Evolutionary conservation across 2,113 vertebrate genomes (phyloP).

Genomic region (Pachypanchax playfairii): DNA sequence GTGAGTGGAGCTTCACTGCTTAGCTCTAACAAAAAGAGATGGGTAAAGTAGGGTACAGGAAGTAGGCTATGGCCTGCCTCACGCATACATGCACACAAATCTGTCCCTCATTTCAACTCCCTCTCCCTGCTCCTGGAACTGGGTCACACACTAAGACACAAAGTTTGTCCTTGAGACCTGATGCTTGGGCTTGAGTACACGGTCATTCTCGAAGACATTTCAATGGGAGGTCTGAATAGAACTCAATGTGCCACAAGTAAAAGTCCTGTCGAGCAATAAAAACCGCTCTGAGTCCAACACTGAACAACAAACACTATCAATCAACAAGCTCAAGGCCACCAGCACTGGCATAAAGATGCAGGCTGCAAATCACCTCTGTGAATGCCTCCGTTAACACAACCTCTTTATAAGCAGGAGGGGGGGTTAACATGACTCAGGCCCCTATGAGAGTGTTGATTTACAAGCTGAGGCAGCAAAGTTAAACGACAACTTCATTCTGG

Average conservation of each 20-base stretch:
- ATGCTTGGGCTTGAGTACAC: conserved; percentile 45
- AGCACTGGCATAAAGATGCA: conserved; percentile 37
- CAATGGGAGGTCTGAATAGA: conserved; percentile 22
- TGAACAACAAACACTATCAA: conserved; percentile 51
- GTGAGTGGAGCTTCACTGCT: conserved; percentile 32
- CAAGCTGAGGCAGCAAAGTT: conserved; percentile 19
- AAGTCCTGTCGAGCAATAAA: conserved; percentile 13
- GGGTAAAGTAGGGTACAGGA: conserved; percentile 77
- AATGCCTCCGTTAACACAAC: conserved; percentile 53
- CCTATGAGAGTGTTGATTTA: conserved; percentile 47
- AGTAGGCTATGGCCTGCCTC: conserved; percentile 75
- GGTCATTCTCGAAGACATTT: conserved; percentile 36
- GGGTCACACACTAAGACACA: conserved; percentile 63
- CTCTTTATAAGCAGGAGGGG: conserved; percentile 28
- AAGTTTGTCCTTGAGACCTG: conserved; percentile 59
- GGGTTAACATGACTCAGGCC: conserved; percentile 56
- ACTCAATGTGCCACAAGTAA: conserved; percentile 24
- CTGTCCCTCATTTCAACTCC: conserved; percentile 27
- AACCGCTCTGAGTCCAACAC: conserved; percentile 21
- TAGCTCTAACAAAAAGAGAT: conserved; percentile 34
- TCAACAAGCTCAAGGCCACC: conserved; percentile 53
- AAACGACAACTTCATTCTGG: conserved; percentile 17
- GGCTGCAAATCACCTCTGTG: conserved; percentile 55
- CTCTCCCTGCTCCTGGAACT: conserved; percentile 62
- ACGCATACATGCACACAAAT: conserved; percentile 55